These are phyloP conservation scores for Melanostigma gelatinosum DNA, from an alignment of 2,113 vertebrate genomes.

Conservation along the genomic window DNA sequence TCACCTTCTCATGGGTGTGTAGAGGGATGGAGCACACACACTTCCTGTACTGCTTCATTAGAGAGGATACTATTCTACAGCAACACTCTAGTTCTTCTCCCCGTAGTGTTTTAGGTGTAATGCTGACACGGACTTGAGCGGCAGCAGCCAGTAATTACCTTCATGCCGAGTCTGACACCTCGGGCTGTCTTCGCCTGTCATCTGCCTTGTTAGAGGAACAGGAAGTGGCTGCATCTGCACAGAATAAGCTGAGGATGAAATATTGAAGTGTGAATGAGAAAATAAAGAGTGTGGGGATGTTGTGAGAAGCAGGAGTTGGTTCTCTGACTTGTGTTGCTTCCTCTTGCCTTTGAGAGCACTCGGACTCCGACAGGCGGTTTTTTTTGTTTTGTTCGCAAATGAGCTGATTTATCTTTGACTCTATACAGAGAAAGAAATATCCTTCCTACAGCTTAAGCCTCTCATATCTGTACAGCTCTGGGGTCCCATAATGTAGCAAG, in stretches of 20 bases:
- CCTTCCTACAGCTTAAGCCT: slow-evolving; percentile 33
- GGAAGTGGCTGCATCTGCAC: slow-evolving; percentile 14
- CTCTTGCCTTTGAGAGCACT: neutral
- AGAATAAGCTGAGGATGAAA: slow-evolving; percentile 42
- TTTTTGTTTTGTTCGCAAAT: neutral
- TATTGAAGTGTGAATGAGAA: slow-evolving; percentile 5
- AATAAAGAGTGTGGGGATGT: neutral
- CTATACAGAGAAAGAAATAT: slow-evolving; percentile 5
- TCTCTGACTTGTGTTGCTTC: slow-evolving; percentile 44
- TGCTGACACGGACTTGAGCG: slow-evolving; percentile 25
- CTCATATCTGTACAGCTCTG: slow-evolving; percentile 1
- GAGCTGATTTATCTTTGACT: slow-evolving; percentile 13
- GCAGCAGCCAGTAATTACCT: slow-evolving; percentile 43
- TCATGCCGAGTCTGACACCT: slow-evolving; percentile 23
- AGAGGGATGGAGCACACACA: slow-evolving; percentile 15
- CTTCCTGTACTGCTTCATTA: neutral
- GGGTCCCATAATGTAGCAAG: slow-evolving; percentile 31
- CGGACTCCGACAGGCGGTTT: neutral
- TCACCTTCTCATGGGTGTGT: slow-evolving; percentile 26
- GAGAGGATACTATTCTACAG: neutral
- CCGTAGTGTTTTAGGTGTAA: slow-evolving; percentile 10
- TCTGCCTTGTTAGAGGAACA: slow-evolving; percentile 56
- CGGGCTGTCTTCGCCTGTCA: slow-evolving; percentile 26
- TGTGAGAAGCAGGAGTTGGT: slow-evolving; percentile 5
- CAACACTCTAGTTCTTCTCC: slow-evolving; percentile 19